Evolutionary conservation across 64 coral and sea anemone genomes (phyloP).

Genomic region (Montipora foliosa): DNA sequence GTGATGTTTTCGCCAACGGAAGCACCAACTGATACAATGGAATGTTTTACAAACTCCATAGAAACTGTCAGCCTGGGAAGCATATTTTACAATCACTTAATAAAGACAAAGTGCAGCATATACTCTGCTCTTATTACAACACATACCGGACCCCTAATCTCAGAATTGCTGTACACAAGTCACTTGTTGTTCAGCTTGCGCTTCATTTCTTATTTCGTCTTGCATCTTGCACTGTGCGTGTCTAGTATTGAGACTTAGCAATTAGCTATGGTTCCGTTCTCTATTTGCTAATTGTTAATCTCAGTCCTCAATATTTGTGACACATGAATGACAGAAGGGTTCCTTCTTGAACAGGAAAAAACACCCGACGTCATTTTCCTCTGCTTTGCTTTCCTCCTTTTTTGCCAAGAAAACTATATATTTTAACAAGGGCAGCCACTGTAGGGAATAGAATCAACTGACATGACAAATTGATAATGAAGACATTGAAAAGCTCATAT

Average conservation of each 20-base stretch:
- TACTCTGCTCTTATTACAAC: neutral
- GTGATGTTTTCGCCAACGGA: neutral
- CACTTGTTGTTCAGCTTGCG: too few relatives aligned
- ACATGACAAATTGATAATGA: too few relatives aligned
- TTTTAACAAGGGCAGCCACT: too few relatives aligned
- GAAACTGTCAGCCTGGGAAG: neutral
- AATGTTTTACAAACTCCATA: neutral
- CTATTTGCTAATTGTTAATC: neutral
- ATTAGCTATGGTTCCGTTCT: neutral
- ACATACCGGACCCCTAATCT: too few relatives aligned
- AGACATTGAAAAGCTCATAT: too few relatives aligned
- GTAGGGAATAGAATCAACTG: too few relatives aligned
- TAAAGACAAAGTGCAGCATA: neutral
- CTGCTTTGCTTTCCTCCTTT: neutral
- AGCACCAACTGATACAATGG: neutral
- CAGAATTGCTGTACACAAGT: too few relatives aligned
- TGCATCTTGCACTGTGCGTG: too few relatives aligned
- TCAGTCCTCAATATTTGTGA: neutral
- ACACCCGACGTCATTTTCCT: neutral
- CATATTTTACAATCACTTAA: neutral
- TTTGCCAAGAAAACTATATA: neutral
- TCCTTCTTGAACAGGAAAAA: neutral
- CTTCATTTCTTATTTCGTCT: too few relatives aligned
- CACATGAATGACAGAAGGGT: neutral
- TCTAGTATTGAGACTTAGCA: too few relatives aligned